Percentiles rank a stretch among this genome's conserved stretches.
phyloP scores from a whole-genome alignment of 1,140 invertebrate species.

The Drosophila rhopaloa region DNA sequence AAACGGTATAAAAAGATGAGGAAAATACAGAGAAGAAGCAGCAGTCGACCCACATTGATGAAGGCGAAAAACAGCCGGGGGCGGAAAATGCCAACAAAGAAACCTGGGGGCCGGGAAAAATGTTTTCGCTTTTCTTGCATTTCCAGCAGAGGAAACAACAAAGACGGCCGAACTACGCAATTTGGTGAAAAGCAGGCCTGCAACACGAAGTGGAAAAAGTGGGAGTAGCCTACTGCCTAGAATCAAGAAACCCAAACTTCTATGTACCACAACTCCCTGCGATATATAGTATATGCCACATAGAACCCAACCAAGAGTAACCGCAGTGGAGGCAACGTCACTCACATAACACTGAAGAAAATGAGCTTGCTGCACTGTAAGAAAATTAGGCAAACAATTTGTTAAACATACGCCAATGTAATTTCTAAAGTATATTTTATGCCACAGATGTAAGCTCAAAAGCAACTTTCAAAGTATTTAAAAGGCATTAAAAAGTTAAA shows the following conservation, averaged over 20 bases:
- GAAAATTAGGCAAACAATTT: not conserved
- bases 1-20: slow-evolving; percentile 18
- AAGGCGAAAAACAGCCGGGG: slow-evolving; percentile 31
- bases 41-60: slow-evolving; percentile 68
- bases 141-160: slow-evolving; percentile 36
- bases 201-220: slow-evolving; percentile 36
- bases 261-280: slow-evolving; percentile 34
- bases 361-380: slow-evolving; percentile 18
- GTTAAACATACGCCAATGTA: too few species aligned
- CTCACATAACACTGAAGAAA: slow-evolving; percentile 53
- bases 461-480: too few species aligned
- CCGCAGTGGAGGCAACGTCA: slow-evolving; percentile 70
- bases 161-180: slow-evolving; percentile 68
- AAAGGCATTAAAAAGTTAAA: too few species aligned
- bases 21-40: slow-evolving; percentile 40
- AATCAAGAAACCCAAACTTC: slow-evolving; percentile 22
- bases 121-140: slow-evolving; percentile 49
- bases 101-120: slow-evolving; percentile 2
- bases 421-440: too few species aligned
- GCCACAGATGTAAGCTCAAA: too few species aligned
- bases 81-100: slow-evolving; percentile 30
- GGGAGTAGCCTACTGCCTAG: not conserved
- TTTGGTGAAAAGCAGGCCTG: slow-evolving; percentile 52
- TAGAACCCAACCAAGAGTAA: slow-evolving; percentile 37
- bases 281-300: slow-evolving; percentile 28